Percentiles rank a stretch among this genome's conserved stretches.
Evolutionary conservation across 1,140 invertebrate genomes (phyloP).

Genomic region (Sesamia nonagrioides): DNA sequence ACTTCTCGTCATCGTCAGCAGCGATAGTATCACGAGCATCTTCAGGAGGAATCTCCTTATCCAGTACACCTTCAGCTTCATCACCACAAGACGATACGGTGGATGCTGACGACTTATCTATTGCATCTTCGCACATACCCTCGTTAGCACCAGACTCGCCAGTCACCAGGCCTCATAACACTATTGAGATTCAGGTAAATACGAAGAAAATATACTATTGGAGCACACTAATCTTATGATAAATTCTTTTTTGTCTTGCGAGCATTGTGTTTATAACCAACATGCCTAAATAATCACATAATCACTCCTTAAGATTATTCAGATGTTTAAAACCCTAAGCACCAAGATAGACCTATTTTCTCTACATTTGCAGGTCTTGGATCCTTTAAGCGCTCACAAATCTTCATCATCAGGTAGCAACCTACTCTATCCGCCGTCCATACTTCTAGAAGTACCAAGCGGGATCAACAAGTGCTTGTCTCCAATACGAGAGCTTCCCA

Average conservation of each 20-base stretch:
- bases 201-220: background rate
- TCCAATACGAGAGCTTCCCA: conserved; percentile 91
- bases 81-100: conserved; percentile 90
- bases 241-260: background rate
- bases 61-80: conserved; percentile 90
- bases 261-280: background rate
- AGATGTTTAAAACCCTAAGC: background rate
- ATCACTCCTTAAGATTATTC: no score
- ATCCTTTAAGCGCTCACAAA: conserved; percentile 90
- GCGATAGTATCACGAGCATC: conserved; percentile 86
- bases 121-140: conserved; percentile 88
- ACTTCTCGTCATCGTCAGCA: conserved; percentile 89
- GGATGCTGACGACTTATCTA: conserved; percentile 89
- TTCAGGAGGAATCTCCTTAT: conserved; percentile 88
- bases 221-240: no score
- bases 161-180: conserved; percentile 79
- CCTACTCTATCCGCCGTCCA: conserved; percentile 90
- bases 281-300: background rate
- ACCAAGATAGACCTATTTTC: background rate
- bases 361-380: conserved; percentile 86
- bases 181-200: conserved; percentile 89
- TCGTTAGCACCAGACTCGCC: conserved; percentile 89
- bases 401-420: conserved; percentile 86
- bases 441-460: conserved; percentile 91
- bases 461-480: conserved; percentile 91